Percentiles rank a stretch among this genome's conserved stretches.
These are phyloP conservation scores for Porites divaricata DNA, from an alignment of 92 coral and sea anemone species.

Conservation along the genomic window DNA sequence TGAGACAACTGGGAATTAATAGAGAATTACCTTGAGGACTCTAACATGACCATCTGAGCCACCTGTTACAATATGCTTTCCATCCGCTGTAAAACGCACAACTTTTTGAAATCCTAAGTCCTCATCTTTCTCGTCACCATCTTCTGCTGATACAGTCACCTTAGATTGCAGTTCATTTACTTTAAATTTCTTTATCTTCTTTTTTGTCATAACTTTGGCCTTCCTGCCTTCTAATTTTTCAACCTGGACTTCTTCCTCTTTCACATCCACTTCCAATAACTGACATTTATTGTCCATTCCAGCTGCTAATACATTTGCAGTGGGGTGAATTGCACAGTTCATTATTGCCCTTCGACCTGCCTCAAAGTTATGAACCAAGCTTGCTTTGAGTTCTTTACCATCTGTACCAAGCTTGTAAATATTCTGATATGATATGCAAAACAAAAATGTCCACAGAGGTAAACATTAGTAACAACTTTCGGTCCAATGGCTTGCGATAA, in stretches of 20 bases:
- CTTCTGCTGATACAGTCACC: slow-evolving; percentile 69
- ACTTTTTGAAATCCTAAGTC: slow-evolving; percentile 96
- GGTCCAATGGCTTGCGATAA: no score
- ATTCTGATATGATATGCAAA: slow-evolving; percentile 58
- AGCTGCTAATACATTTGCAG: slow-evolving; percentile 78
- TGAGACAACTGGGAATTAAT: not conserved
- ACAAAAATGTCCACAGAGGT: not conserved
- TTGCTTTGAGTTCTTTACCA: slow-evolving; percentile 76
- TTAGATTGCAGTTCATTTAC: slow-evolving; percentile 66
- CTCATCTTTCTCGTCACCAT: slow-evolving; percentile 65
- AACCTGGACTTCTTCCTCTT: slow-evolving; percentile 76
- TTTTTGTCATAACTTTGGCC: slow-evolving; percentile 62
- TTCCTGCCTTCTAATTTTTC: slow-evolving; percentile 63
- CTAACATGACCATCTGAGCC: slow-evolving; percentile 96
- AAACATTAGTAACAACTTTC: no score
- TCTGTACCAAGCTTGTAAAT: slow-evolving; percentile 79
- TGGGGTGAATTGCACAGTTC: slow-evolving; percentile 96
- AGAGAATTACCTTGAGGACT: slow-evolving; percentile 76
- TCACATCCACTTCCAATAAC: slow-evolving; percentile 72
- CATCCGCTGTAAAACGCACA: slow-evolving; percentile 89
- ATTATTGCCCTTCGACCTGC: slow-evolving; percentile 93
- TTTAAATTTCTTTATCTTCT: slow-evolving; percentile 66
- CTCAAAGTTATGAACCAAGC: slow-evolving; percentile 89
- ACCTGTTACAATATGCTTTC: slow-evolving; percentile 89
- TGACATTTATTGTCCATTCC: slow-evolving; percentile 99